Percentiles rank a stretch among this genome's conserved stretches.
phyloP scores from a whole-genome alignment of 2,888 invertebrate species.

The Tachina fera region DNA sequence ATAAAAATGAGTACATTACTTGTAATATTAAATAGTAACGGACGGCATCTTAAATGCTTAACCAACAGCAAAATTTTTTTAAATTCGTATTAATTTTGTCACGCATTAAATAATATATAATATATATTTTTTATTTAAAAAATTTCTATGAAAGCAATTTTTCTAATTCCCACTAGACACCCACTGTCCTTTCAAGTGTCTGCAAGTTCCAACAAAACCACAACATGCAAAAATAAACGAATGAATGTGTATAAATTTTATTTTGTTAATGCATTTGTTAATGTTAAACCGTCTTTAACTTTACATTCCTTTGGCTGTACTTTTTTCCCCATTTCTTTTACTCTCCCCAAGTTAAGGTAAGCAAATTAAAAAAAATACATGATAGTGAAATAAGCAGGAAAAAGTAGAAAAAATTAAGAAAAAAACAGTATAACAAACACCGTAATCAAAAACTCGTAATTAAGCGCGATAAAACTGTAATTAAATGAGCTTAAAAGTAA shows the following conservation, averaged over 20 bases:
- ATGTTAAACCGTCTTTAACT: slow-evolving; percentile 61
- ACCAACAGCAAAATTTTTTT: too few relatives aligned
- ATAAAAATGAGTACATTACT: too few relatives aligned
- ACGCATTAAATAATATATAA: too few relatives aligned
- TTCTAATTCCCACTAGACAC: background rate
- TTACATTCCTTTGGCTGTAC: slow-evolving; percentile 11
- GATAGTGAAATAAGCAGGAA: slow-evolving; percentile 9
- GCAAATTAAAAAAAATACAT: slow-evolving; percentile 20
- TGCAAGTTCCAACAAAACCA: slow-evolving; percentile 20
- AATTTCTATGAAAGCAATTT: too few relatives aligned
- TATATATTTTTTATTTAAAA: too few relatives aligned
- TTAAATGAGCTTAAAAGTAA: slow-evolving; percentile 71
- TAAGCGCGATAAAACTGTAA: slow-evolving; percentile 72
- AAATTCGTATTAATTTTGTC: too few relatives aligned
- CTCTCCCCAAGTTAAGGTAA: background rate
- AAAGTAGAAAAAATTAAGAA: background rate
- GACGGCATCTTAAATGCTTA: too few relatives aligned
- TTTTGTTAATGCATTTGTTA: slow-evolving; percentile 48
- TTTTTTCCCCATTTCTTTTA: background rate
- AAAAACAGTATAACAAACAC: slow-evolving; percentile 53
- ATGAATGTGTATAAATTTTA: slow-evolving; percentile 26
- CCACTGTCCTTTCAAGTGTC: slow-evolving; percentile 17
- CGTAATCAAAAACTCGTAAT: slow-evolving; percentile 72
- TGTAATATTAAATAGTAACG: too few relatives aligned
- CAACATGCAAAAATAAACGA: slow-evolving; percentile 16